Base-by-base conservation (phyloP, 2,888 invertebrate species). In the Microctonus hyperodae region DNA sequence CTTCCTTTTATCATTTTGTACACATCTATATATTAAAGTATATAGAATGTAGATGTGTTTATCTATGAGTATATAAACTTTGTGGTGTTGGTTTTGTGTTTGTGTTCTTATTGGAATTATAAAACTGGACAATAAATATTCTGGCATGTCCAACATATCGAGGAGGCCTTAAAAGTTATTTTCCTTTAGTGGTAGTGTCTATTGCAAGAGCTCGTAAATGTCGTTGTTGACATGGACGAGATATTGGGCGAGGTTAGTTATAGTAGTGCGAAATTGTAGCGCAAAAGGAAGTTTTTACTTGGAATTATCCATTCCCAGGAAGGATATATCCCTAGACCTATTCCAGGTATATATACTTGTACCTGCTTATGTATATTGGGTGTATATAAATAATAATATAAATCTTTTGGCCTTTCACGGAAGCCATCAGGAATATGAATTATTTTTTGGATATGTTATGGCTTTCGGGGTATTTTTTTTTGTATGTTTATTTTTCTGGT, bases 211-310 rank as follows among this genome's bases (percentile, higher is more conserved):
- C 58, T 60, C 70, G 67, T 65, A 69, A 68, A 68, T 51, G 60
- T 68, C 68, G 37, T 16, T 7, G 16, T n/a, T 44, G 16, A 44
- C 44, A 16, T 16, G 7, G 44, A 44, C 6, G 35, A 35, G 64
- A 71, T 63, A 65, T 72, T 72, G 69, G 68, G 72, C 67, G 64
- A 72, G 72, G 72, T 72, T 70, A 72, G 72, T 72, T 72, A 72
- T 70, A 68, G 65, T 70, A 70, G 69, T 72, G 64, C 64, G 58
- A 64, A 64, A 69, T n/a, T 61, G 63, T 60, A 35, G 13, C 48
- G 51, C 51, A 2, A 51, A 51, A 16, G 23, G n/a, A 16, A 9
- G 6, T 2, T 64, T 44, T 61, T 37, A 9, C 28, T 40, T 7
- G 62, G 16, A 63, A 23, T 28, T 22, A n/a, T 40, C 20, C 7